Evolutionary conservation across 2,797 vertebrate species (phyloP), one percentile per base, ranked within the genome.

Genomic region (Sebastiscus tertius): DNA sequence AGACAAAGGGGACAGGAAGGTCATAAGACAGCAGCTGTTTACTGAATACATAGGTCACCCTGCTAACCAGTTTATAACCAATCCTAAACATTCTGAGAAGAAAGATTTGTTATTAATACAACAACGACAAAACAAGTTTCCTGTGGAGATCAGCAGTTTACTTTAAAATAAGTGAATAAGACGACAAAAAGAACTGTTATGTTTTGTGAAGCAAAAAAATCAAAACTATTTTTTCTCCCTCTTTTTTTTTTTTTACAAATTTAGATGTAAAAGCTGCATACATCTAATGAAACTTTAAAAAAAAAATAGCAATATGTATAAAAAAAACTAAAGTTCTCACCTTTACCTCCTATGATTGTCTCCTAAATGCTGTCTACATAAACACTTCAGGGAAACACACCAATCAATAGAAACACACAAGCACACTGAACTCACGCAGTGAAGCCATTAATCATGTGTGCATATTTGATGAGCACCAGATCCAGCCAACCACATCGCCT

Each of bases 391-490:
- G 20, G 9, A n/a, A 36, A 46, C 12, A n/a, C 22, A 33, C 2
- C 5, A 39, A 61, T 52, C 16, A 39, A 52, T 8, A 12, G 4
- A n/a, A 18, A 64, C 66, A 31, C 29, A 33, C 39, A 27, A 6
- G 8, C 34, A 72, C 22, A 34, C 2, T 65, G 59, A 77, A 97
- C 98, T 97, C 92, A 99, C 98, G 98, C 98, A 20, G 98, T 99
- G 92, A 99, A 99, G 79, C 98, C 98, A 73, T 99, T 99, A 81
- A 99, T 99, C 98, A 99, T 99, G 87, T 99, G 97, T 77, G 97
- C 98, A 2, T 99, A 99, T 97, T 95, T 97, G 85, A 99, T 96
- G 84, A 96, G 96, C 90, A 99, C 97, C 18, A 99, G 95, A 92
- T 99, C 98, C 91, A 99, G 94, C 98, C 98, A 99, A 90, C 98